phyloP scores from a whole-genome alignment of 2,113 vertebrate genomes.

The Bos javanicus region DNA sequence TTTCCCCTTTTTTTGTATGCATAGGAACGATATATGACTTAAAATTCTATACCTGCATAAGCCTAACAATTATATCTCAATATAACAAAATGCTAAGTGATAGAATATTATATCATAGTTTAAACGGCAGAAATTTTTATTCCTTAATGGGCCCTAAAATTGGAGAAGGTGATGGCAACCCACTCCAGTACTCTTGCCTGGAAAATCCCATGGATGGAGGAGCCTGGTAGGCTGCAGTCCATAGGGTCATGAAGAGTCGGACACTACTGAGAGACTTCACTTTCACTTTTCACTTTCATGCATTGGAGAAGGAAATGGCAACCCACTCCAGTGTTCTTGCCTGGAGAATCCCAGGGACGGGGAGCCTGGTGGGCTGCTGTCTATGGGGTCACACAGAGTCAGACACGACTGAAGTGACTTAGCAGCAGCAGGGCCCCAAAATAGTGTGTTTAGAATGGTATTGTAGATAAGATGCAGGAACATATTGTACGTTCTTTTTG shows the following conservation, averaged over 20 bases:
- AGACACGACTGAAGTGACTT: no score
- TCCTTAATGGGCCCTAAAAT: neutral
- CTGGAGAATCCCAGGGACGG: no score
- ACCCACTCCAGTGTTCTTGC: no score
- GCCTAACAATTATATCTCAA: neutral
- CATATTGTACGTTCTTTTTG: neutral
- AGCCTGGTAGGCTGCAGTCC: no score
- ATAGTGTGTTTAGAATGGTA: neutral
- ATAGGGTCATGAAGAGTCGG: fast-evolving
- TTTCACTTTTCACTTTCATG: no score
- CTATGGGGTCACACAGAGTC: no score
- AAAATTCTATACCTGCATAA: neutral
- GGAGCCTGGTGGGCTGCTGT: no score
- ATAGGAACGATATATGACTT: neutral
- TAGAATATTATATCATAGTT: neutral
- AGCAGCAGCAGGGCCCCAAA: neutral
- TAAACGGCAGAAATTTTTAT: neutral
- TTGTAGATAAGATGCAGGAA: neutral
- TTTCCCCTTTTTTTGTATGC: neutral
- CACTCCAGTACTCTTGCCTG: no score
- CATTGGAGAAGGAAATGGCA: no score
- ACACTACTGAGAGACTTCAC: no score
- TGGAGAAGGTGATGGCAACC: no score
- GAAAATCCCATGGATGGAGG: no score
- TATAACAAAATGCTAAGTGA: neutral